phyloP scores from a whole-genome alignment of 2,113 vertebrate genomes.

The Ictalurus punctatus region DNA sequence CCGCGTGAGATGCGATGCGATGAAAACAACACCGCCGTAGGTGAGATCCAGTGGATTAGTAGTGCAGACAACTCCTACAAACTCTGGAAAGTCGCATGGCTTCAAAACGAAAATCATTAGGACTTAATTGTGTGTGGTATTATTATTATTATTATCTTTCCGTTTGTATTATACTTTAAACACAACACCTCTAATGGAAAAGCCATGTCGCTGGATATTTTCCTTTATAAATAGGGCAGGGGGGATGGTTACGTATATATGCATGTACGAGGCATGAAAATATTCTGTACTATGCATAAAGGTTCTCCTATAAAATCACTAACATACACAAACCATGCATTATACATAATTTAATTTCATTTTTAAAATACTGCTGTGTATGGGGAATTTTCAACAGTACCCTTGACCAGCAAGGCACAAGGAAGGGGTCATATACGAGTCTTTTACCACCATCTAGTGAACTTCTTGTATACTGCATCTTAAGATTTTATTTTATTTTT shows the following conservation, averaged over 20 bases:
- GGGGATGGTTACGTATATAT: too few species aligned
- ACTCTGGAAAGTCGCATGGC: constrained; percentile 43
- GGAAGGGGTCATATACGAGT: background rate
- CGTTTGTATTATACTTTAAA: too few species aligned
- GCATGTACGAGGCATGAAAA: background rate
- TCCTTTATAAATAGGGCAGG: background rate
- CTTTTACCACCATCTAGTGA: constrained; percentile 45
- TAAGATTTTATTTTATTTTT: too few species aligned
- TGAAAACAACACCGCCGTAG: constrained; percentile 47
- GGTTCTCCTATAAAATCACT: background rate
- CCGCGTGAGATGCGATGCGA: constrained; percentile 76
- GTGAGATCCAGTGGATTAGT: constrained; percentile 53
- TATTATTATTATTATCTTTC: background rate
- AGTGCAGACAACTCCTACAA: constrained; percentile 44
- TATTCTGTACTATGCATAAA: background rate
- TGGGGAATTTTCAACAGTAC: background rate
- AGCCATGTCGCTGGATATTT: background rate
- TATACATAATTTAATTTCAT: background rate
- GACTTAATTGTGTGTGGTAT: background rate
- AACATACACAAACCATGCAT: background rate
- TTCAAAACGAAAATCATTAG: constrained; percentile 22
- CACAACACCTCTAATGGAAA: background rate
- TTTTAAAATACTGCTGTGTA: background rate
- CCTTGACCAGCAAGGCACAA: background rate
- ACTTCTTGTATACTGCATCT: background rate